Percentiles rank a stretch among this genome's conserved stretches.
These are phyloP conservation scores for Colistium nudipinnis DNA, from an alignment of 2,113 vertebrate genomes.

Conservation along the genomic window DNA sequence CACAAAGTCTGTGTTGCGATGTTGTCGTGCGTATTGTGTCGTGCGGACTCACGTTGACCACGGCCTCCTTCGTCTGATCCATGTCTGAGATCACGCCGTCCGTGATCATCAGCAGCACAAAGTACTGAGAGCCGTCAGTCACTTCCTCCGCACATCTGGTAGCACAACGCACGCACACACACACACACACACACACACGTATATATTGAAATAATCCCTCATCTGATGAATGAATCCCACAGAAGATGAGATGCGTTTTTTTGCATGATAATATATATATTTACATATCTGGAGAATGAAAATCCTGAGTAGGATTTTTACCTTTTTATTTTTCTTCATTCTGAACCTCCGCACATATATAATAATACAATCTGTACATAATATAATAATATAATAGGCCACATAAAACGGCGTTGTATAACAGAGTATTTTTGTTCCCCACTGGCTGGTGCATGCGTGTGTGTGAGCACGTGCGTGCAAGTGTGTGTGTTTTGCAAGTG, in stretches of 20 bases:
- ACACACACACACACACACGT: slow-evolving; percentile 19
- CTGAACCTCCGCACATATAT: too few relatives aligned
- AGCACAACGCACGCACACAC: slow-evolving; percentile 10
- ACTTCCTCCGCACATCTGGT: slow-evolving; percentile 84
- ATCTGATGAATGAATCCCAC: too few relatives aligned
- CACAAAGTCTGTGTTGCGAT: too few relatives aligned
- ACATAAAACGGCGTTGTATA: slow-evolving; percentile 14
- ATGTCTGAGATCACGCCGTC: slow-evolving; percentile 94
- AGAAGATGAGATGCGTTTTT: too few relatives aligned
- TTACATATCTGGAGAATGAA: too few relatives aligned
- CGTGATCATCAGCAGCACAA: slow-evolving; percentile 92
- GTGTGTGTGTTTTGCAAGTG: not conserved
- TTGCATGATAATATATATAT: too few relatives aligned
- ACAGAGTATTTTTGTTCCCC: too few relatives aligned
- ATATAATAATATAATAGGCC: too few relatives aligned
- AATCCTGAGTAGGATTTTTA: too few relatives aligned
- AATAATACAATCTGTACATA: too few relatives aligned
- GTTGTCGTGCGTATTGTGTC: not conserved
- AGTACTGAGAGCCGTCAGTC: slow-evolving; percentile 92
- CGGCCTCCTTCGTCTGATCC: slow-evolving; percentile 93
- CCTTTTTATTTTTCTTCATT: too few relatives aligned
- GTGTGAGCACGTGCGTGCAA: not conserved
- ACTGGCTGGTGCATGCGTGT: slow-evolving; percentile 3
- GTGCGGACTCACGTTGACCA: slow-evolving; percentile 85
- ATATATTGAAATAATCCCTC: too few relatives aligned